Conservation (phyloP, 2,113 vertebrate species). For the Bufo bufo region DNA sequence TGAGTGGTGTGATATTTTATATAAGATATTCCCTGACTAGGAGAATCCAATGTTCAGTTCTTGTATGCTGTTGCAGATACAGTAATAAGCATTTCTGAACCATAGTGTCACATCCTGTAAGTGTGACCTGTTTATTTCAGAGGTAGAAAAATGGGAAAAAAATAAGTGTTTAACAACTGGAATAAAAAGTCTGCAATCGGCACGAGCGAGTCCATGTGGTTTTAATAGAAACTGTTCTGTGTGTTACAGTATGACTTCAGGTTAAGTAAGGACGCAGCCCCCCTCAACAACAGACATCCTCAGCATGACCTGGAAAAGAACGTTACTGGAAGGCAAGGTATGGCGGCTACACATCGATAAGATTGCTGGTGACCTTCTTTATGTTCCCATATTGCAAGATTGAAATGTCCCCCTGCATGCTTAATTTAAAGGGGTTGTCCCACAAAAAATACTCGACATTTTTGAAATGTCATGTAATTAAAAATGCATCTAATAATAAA, state of each 20-base stretch:
- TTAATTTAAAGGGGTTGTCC: too few relatives aligned
- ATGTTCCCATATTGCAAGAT: too few relatives aligned
- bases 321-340: slow-evolving; percentile 76
- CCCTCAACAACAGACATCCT: slow-evolving; percentile 72
- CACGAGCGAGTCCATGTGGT: not conserved
- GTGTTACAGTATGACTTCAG: slow-evolving; percentile 76
- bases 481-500: too few relatives aligned
- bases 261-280: slow-evolving; percentile 73
- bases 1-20: not conserved
- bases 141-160: too few relatives aligned
- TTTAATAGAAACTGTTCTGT: slow-evolving; percentile 42
- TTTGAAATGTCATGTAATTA: too few relatives aligned
- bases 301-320: slow-evolving; percentile 78
- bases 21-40: not conserved
- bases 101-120: not conserved
- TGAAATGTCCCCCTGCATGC: too few relatives aligned
- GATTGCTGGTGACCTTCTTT: not conserved
- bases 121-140: not conserved
- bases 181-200: not conserved
- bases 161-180: not conserved
- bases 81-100: not conserved
- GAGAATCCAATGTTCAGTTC: too few relatives aligned
- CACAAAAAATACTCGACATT: too few relatives aligned
- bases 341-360: not conserved
- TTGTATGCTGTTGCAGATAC: not conserved